phyloP scores from a whole-genome alignment of 2,113 vertebrate genomes.

The Mirza zaza region DNA sequence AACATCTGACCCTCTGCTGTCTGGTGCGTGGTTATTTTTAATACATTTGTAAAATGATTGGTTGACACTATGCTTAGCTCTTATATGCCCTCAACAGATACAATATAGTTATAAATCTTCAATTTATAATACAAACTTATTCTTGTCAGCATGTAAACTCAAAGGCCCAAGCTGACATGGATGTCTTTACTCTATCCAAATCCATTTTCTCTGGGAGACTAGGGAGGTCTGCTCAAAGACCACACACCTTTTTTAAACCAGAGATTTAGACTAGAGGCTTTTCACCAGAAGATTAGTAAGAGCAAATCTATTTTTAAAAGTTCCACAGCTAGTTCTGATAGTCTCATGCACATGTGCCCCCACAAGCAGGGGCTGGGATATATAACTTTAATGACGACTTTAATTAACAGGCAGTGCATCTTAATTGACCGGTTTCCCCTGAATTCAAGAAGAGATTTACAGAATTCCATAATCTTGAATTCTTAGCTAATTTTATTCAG shows the following conservation, averaged over 20 bases:
- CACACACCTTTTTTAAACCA: background rate
- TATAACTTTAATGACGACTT: background rate
- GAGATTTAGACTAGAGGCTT: slow-evolving; percentile 17
- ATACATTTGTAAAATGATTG: slow-evolving; percentile 17
- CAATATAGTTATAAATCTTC: background rate
- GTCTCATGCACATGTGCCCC: background rate
- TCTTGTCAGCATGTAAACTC: slow-evolving; percentile 28
- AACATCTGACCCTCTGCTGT: background rate
- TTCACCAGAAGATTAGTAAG: slow-evolving; percentile 2
- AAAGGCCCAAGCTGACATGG: background rate
- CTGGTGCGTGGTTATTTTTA: slow-evolving; percentile 17
- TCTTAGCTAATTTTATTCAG: slow-evolving; percentile 46
- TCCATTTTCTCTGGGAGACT: slow-evolving; percentile 16
- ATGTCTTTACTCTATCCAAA: background rate
- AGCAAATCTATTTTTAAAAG: background rate
- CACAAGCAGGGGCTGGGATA: background rate
- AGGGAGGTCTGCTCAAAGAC: background rate
- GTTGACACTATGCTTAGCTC: background rate
- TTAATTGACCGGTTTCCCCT: background rate
- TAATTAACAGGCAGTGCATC: background rate
- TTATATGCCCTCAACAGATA: background rate
- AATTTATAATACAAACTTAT: background rate
- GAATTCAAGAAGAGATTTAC: background rate
- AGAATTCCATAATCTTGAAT: slow-evolving; percentile 29
- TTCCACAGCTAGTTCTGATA: background rate